Percentiles rank a stretch among this genome's conserved stretches.
Conservation (phyloP, 2,888 invertebrate species). For the Zaprionus obscuricornis region DNA sequence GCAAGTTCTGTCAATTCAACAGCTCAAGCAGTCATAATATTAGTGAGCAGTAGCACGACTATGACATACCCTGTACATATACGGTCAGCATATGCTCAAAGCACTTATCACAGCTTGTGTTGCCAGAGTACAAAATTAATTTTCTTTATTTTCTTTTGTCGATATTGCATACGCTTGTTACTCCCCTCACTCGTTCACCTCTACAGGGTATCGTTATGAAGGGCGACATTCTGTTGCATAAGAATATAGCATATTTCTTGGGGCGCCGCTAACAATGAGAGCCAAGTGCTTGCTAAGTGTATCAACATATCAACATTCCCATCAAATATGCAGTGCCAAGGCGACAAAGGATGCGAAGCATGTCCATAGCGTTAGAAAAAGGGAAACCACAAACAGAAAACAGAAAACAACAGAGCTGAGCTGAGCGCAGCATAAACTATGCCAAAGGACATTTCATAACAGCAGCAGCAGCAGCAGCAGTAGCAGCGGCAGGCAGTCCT, state of each 20-base stretch:
- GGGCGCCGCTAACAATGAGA: conserved; percentile 34
- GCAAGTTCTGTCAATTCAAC: conserved; percentile 26
- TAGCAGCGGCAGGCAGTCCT: too few species aligned
- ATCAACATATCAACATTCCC: conserved; percentile 54
- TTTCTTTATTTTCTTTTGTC: too few species aligned
- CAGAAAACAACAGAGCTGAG: too few species aligned
- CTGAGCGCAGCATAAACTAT: too few species aligned
- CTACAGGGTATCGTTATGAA: conserved; percentile 22
- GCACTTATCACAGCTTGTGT: too few species aligned
- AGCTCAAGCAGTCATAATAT: not conserved
- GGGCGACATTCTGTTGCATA: conserved; percentile 10
- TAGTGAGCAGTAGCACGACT: not conserved
- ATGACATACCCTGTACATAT: conserved; percentile 12
- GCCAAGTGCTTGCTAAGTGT: conserved; percentile 52
- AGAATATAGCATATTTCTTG: conserved; percentile 32
- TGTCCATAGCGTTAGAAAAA: not conserved
- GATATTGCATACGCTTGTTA: too few species aligned
- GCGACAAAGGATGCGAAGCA: not conserved
- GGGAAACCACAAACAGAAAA: not conserved
- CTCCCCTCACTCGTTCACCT: not conserved
- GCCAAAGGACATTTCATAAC: too few species aligned
- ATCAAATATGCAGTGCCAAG: conserved; percentile 32
- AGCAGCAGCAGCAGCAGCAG: too few species aligned
- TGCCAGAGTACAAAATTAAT: too few species aligned
- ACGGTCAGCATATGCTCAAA: too few species aligned